Base-by-base conservation (phyloP, 2,113 vertebrate species). In the Garra rufa region DNA sequence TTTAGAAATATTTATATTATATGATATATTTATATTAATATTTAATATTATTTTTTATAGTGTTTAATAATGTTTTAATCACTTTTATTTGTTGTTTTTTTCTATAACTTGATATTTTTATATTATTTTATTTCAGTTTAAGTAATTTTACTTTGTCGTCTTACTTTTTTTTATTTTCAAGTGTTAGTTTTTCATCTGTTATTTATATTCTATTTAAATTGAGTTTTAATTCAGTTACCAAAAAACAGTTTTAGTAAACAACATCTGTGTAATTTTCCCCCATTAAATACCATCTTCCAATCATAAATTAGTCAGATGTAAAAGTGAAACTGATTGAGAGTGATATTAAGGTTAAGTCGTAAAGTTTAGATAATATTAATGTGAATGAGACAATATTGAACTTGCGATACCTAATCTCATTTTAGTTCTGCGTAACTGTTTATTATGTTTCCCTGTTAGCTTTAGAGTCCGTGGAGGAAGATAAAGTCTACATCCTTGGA, bases 401-500 rank as follows among this genome's bases (percentile, higher is more conserved):
- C 48, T 2, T 46, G 13, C 44, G 3, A 46, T 15, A 14, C 13
- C 1, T 30, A 38, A 3, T 67, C 4, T 10, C 8, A 5, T 38
- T 65, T 17, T 9, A 30, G 28, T 17, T 69, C 65, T 41, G 4
- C 7, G 9, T 69, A 34, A 30, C 34, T 34, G 21, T 10, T 34
- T 17, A 19, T 9, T n/a, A 0, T 43, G 83, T 1, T 89, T 88
- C 89, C 80, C 78, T 90, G 89, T 78, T 89, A 98, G 98, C 93
- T 46, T 94, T 99, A 87, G 91, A 96, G 88, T 93, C 94, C 3
- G 81, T 99, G 48, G 94, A 96, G 46, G 86, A 91, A 0, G 91
- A 94, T 59, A 96, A 94, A 76, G 94, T 99, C 28, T 98, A 97
- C 0, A 65, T 99, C 85, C 94, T 99, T 0, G 97, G 98, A 28